Evolutionary conservation across 1,140 invertebrate genomes (phyloP).

Genomic region (Drosophila ercepeae): DNA sequence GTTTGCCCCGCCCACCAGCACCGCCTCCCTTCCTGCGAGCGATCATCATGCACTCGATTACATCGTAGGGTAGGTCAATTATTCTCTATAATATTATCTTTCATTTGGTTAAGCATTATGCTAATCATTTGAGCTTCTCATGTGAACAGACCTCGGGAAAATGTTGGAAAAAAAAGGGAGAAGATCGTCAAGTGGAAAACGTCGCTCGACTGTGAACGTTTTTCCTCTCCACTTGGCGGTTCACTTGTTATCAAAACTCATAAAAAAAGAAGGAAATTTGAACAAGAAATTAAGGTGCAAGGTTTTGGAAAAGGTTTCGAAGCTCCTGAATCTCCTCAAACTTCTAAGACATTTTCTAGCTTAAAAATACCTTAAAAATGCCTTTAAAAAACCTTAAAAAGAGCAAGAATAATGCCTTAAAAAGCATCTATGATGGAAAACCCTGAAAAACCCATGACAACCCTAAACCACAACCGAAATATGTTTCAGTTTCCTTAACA

Average conservation of each 20-base stretch:
- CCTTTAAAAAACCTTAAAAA: too few species aligned
- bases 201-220: slow-evolving; percentile 33
- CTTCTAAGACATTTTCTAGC: too few species aligned
- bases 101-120: slow-evolving; percentile 44
- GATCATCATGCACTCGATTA: slow-evolving; percentile 43
- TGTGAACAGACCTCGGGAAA: slow-evolving; percentile 8
- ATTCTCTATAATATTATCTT: slow-evolving; percentile 45
- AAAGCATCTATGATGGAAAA: too few species aligned
- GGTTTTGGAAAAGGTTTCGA: too few species aligned
- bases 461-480: slow-evolving; percentile 5
- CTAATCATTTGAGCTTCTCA: slow-evolving; percentile 38
- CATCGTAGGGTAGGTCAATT: slow-evolving; percentile 54
- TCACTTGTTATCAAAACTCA: not conserved
- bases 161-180: not conserved
- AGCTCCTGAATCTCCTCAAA: too few species aligned
- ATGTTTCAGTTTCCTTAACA: slow-evolving; percentile 5
- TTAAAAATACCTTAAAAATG: too few species aligned
- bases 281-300: not conserved
- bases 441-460: not conserved
- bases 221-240: not conserved
- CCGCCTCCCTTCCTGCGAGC: slow-evolving; percentile 3
- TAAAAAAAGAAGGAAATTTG: not conserved
- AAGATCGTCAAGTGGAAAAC: slow-evolving; percentile 30
- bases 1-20: not conserved
- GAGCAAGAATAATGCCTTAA: too few species aligned